Percentiles rank a stretch among this genome's conserved stretches.
phyloP scores from a whole-genome alignment of 2,888 invertebrate species.

The Hedya salicella region DNA sequence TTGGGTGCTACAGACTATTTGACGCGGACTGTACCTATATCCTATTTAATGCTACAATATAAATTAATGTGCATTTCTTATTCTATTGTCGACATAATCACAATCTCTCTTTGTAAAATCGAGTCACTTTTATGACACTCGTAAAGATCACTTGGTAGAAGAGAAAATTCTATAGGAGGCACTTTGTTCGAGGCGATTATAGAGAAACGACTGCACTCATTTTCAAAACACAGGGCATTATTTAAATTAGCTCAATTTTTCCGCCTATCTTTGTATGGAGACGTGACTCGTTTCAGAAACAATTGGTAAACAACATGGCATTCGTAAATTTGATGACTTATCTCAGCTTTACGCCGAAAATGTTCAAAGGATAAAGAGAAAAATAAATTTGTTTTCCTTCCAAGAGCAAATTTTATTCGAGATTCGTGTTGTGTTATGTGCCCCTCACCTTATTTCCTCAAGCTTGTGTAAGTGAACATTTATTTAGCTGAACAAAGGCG shows the following conservation, averaged over 20 bases:
- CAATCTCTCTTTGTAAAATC: neutral
- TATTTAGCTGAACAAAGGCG: constrained; percentile 25
- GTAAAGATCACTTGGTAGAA: neutral
- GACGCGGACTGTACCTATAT: too few species aligned
- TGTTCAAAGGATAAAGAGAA: constrained; percentile 60
- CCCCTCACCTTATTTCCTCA: constrained; percentile 26
- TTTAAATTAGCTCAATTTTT: constrained; percentile 67
- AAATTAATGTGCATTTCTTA: neutral
- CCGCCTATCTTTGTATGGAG: constrained; percentile 58
- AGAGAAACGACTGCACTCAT: constrained; percentile 1
- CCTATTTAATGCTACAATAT: too few species aligned
- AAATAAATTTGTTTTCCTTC: constrained; percentile 53
- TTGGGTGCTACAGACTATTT: too few species aligned
- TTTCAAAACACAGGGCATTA: constrained; percentile 50
- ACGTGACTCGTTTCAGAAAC: constrained; percentile 69
- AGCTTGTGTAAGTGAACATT: constrained; percentile 37
- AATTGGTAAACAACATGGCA: constrained; percentile 70
- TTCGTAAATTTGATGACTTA: constrained; percentile 72
- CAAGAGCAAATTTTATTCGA: constrained; percentile 44
- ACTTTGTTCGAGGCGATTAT: neutral
- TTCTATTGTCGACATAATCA: neutral
- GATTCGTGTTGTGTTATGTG: constrained; percentile 32
- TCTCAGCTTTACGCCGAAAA: constrained; percentile 61
- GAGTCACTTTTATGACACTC: neutral
- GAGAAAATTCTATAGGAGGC: neutral